Percentiles rank a stretch among this genome's conserved stretches.
Conservation (phyloP, 1,140 invertebrate genomes). For the Vollenhovia emeryi region DNA sequence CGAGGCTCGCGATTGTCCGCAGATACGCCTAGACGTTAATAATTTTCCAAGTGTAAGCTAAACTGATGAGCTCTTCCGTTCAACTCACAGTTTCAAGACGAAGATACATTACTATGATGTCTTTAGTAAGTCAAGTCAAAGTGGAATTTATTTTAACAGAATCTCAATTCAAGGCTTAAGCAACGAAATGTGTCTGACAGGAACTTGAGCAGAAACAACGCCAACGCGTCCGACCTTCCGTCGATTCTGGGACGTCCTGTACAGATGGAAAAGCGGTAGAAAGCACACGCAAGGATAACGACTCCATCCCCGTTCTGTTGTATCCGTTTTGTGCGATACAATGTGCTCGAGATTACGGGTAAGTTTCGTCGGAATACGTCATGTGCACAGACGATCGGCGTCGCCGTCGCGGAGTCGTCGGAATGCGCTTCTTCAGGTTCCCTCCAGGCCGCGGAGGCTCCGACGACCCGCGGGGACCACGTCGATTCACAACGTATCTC, state of each 20-base stretch:
- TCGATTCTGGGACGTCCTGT: conserved; percentile 15
- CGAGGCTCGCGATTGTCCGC: background rate
- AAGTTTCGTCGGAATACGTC: conserved; percentile 39
- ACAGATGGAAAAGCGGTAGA: conserved; percentile 67
- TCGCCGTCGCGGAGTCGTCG: conserved; percentile 27
- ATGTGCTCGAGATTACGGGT: conserved; percentile 48
- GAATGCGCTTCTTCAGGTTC: background rate
- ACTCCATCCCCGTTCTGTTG: conserved; percentile 60
- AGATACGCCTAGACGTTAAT: background rate
- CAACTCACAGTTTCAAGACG: background rate
- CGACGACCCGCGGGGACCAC: conserved; percentile 35
- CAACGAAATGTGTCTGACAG: background rate
- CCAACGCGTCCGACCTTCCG: background rate
- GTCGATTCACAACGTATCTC: conserved; percentile 61
- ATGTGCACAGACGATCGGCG: conserved; percentile 49
- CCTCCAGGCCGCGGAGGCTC: background rate
- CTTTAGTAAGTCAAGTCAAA: background rate
- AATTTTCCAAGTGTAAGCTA: background rate
- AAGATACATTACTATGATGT: background rate
- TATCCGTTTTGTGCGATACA: conserved; percentile 72
- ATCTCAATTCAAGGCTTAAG: background rate
- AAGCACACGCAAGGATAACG: conserved; percentile 69
- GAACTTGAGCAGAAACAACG: background rate
- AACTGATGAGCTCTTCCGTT: background rate
- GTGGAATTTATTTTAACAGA: background rate